Percentiles rank a stretch among this genome's conserved stretches.
phyloP scores from a whole-genome alignment of 2,888 invertebrate genomes.

The Cheilosia scutellata region DNA sequence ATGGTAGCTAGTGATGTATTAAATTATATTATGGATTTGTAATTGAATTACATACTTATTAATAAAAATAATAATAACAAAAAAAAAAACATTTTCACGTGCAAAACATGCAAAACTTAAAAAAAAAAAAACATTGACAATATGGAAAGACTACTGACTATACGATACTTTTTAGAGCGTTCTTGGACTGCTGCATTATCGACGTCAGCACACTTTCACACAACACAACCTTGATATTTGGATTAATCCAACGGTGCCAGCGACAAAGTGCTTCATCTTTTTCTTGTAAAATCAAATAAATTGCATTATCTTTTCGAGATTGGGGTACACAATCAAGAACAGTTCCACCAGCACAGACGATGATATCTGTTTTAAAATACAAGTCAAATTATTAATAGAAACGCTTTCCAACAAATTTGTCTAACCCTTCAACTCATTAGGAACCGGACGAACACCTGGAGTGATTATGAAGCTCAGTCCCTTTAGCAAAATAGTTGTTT shows the following conservation, averaged over 20 bases:
- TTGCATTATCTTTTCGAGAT: constrained; percentile 44
- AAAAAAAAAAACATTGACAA: too few species aligned
- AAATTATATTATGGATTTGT: too few species aligned
- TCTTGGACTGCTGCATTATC: constrained; percentile 78
- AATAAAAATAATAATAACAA: too few species aligned
- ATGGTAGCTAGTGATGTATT: too few species aligned
- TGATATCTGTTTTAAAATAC: constrained; percentile 76
- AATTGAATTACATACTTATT: too few species aligned
- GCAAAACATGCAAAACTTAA: too few species aligned
- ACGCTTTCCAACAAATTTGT: neutral
- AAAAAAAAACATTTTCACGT: too few species aligned
- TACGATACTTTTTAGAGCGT: constrained; percentile 40
- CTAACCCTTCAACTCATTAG: constrained; percentile 78
- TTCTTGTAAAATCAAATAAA: constrained; percentile 77
- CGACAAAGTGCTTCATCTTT: constrained; percentile 78
- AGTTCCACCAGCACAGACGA: constrained; percentile 78
- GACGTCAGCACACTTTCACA: constrained; percentile 78
- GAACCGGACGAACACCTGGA: constrained; percentile 77
- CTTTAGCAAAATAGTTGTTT: constrained; percentile 75
- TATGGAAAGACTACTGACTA: too few species aligned
- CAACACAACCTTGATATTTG: constrained; percentile 77
- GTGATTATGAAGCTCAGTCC: constrained; percentile 78
- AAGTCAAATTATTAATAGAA: constrained; percentile 8
- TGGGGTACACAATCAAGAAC: constrained; percentile 65
- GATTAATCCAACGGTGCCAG: constrained; percentile 75